These are phyloP conservation scores for Pterostichus madidus DNA, from an alignment of 2,888 invertebrate genomes.

Conservation along the genomic window DNA sequence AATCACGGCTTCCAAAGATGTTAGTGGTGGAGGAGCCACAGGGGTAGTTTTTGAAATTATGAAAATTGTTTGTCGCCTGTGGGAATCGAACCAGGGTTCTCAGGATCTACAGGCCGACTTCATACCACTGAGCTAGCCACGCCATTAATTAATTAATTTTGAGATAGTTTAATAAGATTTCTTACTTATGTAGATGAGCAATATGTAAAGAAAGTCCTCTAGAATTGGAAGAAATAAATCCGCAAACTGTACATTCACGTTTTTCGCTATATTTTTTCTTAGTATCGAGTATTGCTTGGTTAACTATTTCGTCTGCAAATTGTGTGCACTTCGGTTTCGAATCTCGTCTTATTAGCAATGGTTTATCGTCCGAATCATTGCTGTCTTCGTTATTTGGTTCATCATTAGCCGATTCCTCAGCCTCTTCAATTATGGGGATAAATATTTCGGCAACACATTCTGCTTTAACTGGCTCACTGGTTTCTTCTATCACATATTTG, in stretches of 20 bases:
- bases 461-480: conserved; percentile 29
- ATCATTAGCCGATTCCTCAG: conserved; percentile 51
- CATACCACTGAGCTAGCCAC: no score
- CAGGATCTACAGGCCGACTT: no score
- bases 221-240: conserved; percentile 69
- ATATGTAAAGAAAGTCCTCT: conserved; percentile 73
- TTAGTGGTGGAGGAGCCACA: no score
- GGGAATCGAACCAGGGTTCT: no score
- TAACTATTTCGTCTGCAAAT: conserved; percentile 70
- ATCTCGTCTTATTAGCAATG: conserved; percentile 33
- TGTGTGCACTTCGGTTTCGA: conserved; percentile 67
- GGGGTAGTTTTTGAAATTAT: no score
- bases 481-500: conserved; percentile 67
- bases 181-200: conserved; percentile 73
- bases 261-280: conserved; percentile 69
- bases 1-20: no score
- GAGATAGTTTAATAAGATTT: conserved; percentile 25
- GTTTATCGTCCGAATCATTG: conserved; percentile 62
- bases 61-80: no score
- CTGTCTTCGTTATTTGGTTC: conserved; percentile 59
- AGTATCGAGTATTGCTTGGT: conserved; percentile 70
- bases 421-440: conserved; percentile 20
- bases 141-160: no score
- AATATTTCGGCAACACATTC: conserved; percentile 57
- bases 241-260: conserved; percentile 71